Conservation (phyloP, 1,140 invertebrate genomes). For the Temnothorax nylanderi region DNA sequence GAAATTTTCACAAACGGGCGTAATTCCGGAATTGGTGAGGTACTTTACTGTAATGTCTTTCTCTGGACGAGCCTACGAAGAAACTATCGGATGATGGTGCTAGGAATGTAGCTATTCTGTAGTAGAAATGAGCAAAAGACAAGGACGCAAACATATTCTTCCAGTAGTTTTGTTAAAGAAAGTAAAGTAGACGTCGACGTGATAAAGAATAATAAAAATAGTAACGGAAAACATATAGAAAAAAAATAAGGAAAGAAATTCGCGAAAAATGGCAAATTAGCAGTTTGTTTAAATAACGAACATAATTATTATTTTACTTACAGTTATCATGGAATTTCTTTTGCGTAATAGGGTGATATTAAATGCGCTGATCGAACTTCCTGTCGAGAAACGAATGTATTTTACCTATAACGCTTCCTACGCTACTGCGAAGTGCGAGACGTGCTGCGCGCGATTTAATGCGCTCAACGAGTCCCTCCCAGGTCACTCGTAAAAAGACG, state of each 20-base stretch:
- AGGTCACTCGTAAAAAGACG: conserved; percentile 51
- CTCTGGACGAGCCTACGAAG: conserved; percentile 17
- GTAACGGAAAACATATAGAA: neutral
- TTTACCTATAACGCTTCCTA: neutral
- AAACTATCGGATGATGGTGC: neutral
- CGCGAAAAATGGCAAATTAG: neutral
- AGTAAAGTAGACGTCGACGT: neutral
- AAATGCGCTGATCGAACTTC: neutral
- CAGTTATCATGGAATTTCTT: neutral
- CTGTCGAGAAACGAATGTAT: neutral
- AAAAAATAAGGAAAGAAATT: neutral
- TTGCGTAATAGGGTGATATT: neutral
- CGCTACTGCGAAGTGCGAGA: neutral
- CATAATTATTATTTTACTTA: neutral
- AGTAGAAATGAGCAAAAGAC: neutral
- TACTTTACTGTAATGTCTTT: conserved; percentile 25
- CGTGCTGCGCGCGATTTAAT: conserved; percentile 31
- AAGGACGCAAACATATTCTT: neutral
- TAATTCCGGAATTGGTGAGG: conserved; percentile 41
- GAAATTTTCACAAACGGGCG: conserved; percentile 43
- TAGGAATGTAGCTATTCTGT: neutral
- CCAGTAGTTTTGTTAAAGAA: neutral
- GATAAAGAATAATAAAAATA: neutral
- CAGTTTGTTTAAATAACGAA: neutral
- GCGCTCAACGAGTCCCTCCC: conserved; percentile 29